These are phyloP conservation scores for Hiodon tergisus DNA, from an alignment of 2,113 vertebrate genomes.

Conservation along the genomic window DNA sequence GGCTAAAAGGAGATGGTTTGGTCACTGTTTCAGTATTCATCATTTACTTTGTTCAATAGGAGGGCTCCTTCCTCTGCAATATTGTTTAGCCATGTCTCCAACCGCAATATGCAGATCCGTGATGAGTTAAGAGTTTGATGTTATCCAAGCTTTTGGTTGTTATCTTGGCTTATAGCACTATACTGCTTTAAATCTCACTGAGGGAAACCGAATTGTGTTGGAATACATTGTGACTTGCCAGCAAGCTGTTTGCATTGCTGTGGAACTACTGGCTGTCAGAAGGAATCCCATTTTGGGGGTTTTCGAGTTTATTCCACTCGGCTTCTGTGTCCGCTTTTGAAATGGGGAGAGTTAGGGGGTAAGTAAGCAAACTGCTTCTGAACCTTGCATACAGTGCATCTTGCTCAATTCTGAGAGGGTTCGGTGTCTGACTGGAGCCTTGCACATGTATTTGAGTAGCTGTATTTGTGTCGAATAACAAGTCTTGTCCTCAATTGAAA, in stretches of 20 bases:
- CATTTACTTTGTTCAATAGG: not conserved
- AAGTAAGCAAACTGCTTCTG: not conserved
- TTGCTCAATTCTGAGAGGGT: not conserved
- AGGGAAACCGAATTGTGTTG: conserved; percentile 38
- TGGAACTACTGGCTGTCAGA: conserved; percentile 37
- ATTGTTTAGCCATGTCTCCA: not conserved
- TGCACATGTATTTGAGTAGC: too few relatives aligned
- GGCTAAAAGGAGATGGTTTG: not conserved
- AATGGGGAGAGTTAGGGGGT: not conserved
- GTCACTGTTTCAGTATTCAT: not conserved
- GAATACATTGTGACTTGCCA: conserved; percentile 34
- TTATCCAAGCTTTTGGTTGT: conserved; percentile 38
- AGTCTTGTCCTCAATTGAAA: not conserved
- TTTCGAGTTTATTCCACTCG: conserved; percentile 8
- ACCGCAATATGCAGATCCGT: not conserved
- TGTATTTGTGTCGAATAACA: not conserved
- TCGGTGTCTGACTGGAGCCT: not conserved
- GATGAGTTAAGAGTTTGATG: conserved; percentile 22
- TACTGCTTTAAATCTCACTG: conserved; percentile 41
- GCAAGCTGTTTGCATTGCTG: conserved; percentile 21
- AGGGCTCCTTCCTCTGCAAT: too few relatives aligned
- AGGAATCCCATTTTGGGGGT: conserved; percentile 18
- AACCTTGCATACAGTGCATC: not conserved
- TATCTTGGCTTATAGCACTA: conserved; percentile 39
- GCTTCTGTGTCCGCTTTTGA: conserved; percentile 9